Evolutionary conservation across 2,888 invertebrate species (phyloP), one percentile per base, ranked within the genome.

Genomic region (Apamea epomidion): DNA sequence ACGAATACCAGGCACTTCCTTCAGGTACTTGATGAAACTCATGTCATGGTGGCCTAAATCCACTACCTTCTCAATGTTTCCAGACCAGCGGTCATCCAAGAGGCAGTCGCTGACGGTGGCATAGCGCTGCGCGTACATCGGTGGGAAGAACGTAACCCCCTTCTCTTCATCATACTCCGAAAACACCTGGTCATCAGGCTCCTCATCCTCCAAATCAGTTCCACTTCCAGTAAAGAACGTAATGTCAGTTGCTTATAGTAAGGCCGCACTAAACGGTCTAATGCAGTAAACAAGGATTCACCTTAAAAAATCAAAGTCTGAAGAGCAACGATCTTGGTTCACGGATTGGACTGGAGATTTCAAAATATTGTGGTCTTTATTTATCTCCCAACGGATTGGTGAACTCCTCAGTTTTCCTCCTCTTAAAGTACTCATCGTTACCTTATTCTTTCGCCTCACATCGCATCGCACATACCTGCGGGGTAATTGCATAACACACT

Each of bases 21-120:
- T 98, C 70, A 99, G 91, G 87, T 98, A 97, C 64, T 96, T 96
- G 83, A 98, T 97, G 80, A 99, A 98, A 42, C 97, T 97, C 93
- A 99, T 97, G 91, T 99, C 98, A 48, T 98, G 97, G 94, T 99
- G 99, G 0, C 99, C 99, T 94, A 99, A 98, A 93, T 99, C 99
- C 10, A 98, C 98, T 74, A 99, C 97, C 97, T 98, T 98, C 88
- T 97, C 97, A 74, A 98, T 93, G 87, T 97, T 95, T 45, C 97
- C 97, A 79, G 95, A 92, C 97, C 98, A 98, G 72, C 96, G 94
- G 12, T 96, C 95, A 83, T 98, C 97, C 90, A 97, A 93, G 14
- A 98, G 95, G 68, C 98, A 97, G 81, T 98, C 97, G 73, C 96
- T 96, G 0, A 98, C 98, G 0, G 97, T 97, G 12, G 97, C 96